Base-by-base conservation (phyloP, 2,797 vertebrate genomes). In the Xerus rutilus region DNA sequence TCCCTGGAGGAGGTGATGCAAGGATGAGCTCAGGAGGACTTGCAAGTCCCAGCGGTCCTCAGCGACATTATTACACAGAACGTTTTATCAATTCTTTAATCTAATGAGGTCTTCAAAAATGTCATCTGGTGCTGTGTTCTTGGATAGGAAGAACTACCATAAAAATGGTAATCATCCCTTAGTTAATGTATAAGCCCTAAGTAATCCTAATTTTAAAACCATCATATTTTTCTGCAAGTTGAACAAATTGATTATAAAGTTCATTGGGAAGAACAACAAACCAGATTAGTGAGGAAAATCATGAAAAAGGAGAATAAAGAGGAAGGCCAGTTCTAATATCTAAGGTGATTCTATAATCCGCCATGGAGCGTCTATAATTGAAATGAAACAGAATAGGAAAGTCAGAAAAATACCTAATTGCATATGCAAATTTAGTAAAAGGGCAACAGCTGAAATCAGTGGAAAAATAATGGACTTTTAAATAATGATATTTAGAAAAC, bases 181-280 rank as follows among this genome's bases (percentile, higher is more conserved):
- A 86, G 12, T 81, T 77, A 86, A 89, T 84, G 67, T 90, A 73
- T 76, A 94, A 90, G 85, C 69, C 18, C 30, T 84, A 69, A 69
- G 49, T 73, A 84, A 74, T 64, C 73, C 35, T 23, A 35, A 69
- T 87, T 78, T 92, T 94, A 89, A 84, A 83, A 78, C 13, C 70
- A 69, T 79, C 70, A 83, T 43, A 35, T 73, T 76, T 89, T 72
- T 81, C 85, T 73, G 11, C 13, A 79, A 67, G 64, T n/a, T 69
- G 18, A 92, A 69, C 49, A 83, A 89, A 70, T 87, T 94, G 59
- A 65, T 84, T 70, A 70, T 69, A 57, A 94, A 92, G 76, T 94
- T 94, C 52, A 87, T 52, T 45, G 72, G 86, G 72, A 84, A 83
- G 32, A 90, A 84, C 32, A 78, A 84, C 52, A 86, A 90, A 39